These are phyloP conservation scores for Chascanopsetta lugubris DNA, from an alignment of 2,113 vertebrate species.

Conservation along the genomic window DNA sequence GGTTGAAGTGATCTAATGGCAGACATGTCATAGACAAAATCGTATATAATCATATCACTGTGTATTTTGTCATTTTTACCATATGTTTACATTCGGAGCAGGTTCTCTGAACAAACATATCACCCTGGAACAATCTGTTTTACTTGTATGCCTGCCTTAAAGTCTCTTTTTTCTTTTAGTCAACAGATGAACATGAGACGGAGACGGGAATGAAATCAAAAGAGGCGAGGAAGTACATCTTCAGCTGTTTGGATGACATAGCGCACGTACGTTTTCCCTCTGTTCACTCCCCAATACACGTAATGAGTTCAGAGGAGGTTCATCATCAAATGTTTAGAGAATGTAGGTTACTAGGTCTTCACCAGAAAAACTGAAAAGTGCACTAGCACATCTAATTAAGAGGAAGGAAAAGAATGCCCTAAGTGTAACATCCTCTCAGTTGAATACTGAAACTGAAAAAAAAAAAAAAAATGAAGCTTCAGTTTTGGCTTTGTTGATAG, in stretches of 20 bases:
- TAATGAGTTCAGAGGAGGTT: conserved; percentile 32
- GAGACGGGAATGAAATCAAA: conserved; percentile 99
- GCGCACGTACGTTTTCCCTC: conserved; percentile 88
- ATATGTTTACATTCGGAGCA: too few relatives aligned
- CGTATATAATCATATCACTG: too few relatives aligned
- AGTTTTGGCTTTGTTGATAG: conserved; percentile 21
- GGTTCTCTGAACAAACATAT: too few relatives aligned
- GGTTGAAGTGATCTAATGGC: too few relatives aligned
- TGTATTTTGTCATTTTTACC: too few relatives aligned
- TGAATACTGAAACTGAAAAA: conserved; percentile 8
- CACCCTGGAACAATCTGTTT: not conserved
- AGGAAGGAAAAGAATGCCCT: conserved; percentile 4
- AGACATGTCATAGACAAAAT: too few relatives aligned
- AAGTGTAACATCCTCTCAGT: conserved; percentile 13
- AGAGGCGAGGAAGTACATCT: conserved; percentile 99
- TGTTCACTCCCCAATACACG: conserved; percentile 16
- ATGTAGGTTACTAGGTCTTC: conserved; percentile 32
- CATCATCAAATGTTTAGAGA: conserved; percentile 25
- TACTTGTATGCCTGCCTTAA: too few relatives aligned
- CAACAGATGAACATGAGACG: conserved; percentile 95
- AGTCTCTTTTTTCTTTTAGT: conserved; percentile 78
- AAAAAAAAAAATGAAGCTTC: conserved; percentile 2
- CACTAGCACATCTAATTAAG: conserved; percentile 8
- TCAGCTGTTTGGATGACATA: conserved; percentile 99
- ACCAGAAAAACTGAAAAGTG: conserved; percentile 24